phyloP scores from a whole-genome alignment of 2,888 invertebrate genomes.

The Melanotus villosus region DNA sequence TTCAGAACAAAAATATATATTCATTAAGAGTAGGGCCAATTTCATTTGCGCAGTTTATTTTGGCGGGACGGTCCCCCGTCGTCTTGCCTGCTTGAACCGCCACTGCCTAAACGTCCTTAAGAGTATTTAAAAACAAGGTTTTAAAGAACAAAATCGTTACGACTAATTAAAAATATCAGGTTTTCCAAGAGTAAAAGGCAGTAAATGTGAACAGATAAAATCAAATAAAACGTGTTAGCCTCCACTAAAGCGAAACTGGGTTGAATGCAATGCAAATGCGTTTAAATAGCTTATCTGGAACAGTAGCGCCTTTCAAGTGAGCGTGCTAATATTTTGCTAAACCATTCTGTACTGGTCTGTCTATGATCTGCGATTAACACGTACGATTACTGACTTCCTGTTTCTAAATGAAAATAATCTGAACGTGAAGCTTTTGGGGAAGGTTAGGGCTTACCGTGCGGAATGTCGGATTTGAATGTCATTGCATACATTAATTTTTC shows the following conservation, averaged over 20 bases:
- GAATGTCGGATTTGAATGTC: constrained; percentile 14
- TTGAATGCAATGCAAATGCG: constrained; percentile 27
- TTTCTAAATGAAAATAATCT: constrained; percentile 17
- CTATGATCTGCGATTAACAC: constrained; percentile 17
- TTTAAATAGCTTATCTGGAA: constrained; percentile 16
- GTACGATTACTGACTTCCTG: constrained; percentile 9
- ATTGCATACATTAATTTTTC: constrained; percentile 20
- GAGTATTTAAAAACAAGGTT: too few relatives aligned
- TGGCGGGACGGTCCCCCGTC: too few relatives aligned
- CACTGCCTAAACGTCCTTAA: too few relatives aligned
- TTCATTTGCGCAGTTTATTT: too few relatives aligned
- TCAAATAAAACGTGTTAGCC: constrained; percentile 9
- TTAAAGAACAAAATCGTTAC: too few relatives aligned
- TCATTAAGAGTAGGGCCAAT: too few relatives aligned
- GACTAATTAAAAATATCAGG: too few relatives aligned
- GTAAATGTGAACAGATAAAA: neutral
- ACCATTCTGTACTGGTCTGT: neutral
- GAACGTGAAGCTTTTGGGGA: constrained; percentile 7
- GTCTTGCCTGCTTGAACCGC: too few relatives aligned
- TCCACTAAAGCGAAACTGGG: constrained; percentile 1
- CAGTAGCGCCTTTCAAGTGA: constrained; percentile 13
- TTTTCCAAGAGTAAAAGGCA: too few relatives aligned
- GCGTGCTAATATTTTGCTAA: constrained; percentile 25
- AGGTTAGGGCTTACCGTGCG: constrained; percentile 12
- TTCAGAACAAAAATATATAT: too few relatives aligned